Base-by-base conservation (phyloP, 2,797 vertebrate species). In the Carapus acus region DNA sequence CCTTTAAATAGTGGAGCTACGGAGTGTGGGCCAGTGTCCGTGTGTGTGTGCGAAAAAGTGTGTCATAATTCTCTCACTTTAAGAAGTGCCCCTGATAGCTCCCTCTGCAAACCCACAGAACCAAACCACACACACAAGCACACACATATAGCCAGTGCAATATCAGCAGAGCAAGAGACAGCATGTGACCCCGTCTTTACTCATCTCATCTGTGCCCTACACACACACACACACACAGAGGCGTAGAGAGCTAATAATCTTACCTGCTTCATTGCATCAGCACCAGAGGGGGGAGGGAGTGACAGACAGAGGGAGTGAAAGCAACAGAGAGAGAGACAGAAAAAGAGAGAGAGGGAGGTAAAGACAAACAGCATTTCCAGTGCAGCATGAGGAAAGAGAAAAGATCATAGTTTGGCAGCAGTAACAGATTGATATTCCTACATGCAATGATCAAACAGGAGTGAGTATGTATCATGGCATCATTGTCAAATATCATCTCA, bases 151-250 rank as follows among this genome's bases (percentile, higher is more conserved):
- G 73, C 65, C 40, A 11, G 67, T 80, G 76, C 71, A 83, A 82
- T 84, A 84, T 83, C 79, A 83, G 78, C 69, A 70, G 69, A 64
- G 69, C 67, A 81, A 83, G 71, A 85, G 57, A 79, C 69, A 55
- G 49, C 67, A 73, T 71, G 73, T 78, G 79, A 82, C 80, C 78
- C 50, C 79, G 69, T 86, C 78, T 79, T 69, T 40, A 73, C 78
- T 76, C 75, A 85, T 74, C 65, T 69, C 63, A 62, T 68, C 62
- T 67, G 67, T 54, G 22, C 41, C 59, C 63, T 67, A 66, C 74
- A 61, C 65, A 53, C 67, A 59, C 51, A 44, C 44, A 40, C 27
- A 49, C 16, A 21, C 46, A 57, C 36, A 55, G 20, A 45, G 6
- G 37, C 43, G 43, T 31, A 48, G 51, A 19, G 54, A 70, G 69